Conservation (phyloP, 2,888 invertebrate genomes). For the Carcina quercana region DNA sequence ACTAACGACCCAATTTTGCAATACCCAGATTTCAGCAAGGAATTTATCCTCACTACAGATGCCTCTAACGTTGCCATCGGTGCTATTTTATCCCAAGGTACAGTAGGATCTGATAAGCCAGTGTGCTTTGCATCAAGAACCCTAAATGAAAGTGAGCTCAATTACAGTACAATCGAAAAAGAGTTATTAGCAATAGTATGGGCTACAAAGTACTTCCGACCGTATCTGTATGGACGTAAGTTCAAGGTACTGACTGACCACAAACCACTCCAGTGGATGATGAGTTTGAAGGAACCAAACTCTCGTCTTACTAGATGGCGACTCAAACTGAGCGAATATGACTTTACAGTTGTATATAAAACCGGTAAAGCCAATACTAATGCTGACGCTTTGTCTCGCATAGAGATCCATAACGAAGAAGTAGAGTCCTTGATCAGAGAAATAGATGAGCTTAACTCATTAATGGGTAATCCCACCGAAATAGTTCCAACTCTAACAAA, state of each 20-base stretch:
- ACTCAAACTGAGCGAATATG: slow-evolving; percentile 10
- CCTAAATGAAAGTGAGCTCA: slow-evolving; percentile 5
- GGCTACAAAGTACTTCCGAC: slow-evolving; percentile 11
- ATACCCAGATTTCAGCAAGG: slow-evolving; percentile 3
- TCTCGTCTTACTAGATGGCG: slow-evolving; percentile 8
- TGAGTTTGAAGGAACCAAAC: slow-evolving; percentile 6
- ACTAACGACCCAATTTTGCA: background rate
- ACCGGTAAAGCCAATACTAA: slow-evolving; percentile 7
- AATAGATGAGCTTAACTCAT: background rate
- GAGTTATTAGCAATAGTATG: slow-evolving; percentile 16
- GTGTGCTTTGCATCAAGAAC: slow-evolving; percentile 7
- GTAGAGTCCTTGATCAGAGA: no score
- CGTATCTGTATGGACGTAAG: slow-evolving; percentile 10
- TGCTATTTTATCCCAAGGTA: background rate
- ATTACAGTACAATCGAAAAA: slow-evolving; percentile 11
- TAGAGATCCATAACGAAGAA: no score
- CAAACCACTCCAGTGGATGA: slow-evolving; percentile 9
- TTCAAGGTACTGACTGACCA: slow-evolving; percentile 11
- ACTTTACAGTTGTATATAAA: slow-evolving; percentile 9
- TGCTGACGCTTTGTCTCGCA: slow-evolving; percentile 10
- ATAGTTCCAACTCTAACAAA: background rate
- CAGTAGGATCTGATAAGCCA: slow-evolving; percentile 2
- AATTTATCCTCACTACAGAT: slow-evolving; percentile 5
- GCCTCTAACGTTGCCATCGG: slow-evolving; percentile 6
- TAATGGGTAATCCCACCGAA: background rate